These are phyloP conservation scores for Augiades crinisus DNA, from an alignment of 2,888 invertebrate species.

Conservation along the genomic window DNA sequence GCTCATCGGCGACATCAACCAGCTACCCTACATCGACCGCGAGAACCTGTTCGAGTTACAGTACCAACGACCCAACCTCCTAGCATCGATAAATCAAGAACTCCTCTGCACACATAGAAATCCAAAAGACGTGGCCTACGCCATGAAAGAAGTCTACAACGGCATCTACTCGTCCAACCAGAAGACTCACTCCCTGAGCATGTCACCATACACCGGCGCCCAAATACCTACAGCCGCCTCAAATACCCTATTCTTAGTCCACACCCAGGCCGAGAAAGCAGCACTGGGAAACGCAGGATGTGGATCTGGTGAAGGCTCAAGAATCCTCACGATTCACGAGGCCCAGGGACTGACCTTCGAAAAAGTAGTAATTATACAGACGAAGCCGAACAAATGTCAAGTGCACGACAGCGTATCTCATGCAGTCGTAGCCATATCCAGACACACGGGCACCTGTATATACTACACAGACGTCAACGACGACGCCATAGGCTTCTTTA, in stretches of 20 bases:
- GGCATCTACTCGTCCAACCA: too few species aligned
- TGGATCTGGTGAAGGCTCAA: not conserved
- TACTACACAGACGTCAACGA: conserved; percentile 21
- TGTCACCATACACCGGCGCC: not conserved
- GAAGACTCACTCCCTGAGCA: not conserved
- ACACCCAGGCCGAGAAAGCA: not conserved
- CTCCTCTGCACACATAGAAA: conserved; percentile 26
- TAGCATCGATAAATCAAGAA: conserved; percentile 12
- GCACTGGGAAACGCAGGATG: not conserved
- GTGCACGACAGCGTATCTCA: not conserved
- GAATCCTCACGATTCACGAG: not conserved
- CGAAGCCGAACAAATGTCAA: not conserved
- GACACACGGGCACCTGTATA: conserved; percentile 14
- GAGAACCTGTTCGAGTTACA: conserved; percentile 29
- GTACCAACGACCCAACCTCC: conserved; percentile 17
- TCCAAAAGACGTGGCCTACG: conserved; percentile 33
- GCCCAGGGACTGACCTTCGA: not conserved
- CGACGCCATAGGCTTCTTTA: conserved; percentile 9
- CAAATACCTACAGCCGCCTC: not conserved
- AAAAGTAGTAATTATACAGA: not conserved
- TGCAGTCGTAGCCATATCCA: conserved; percentile 20
- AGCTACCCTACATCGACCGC: conserved; percentile 36
- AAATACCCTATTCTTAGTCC: not conserved
- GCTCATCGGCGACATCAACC: conserved; percentile 30
- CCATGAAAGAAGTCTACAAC: too few species aligned